A percentile compares a stretch with the other conserved stretches of the same genome.
Evolutionary conservation across 2,888 invertebrate species (phyloP).

Genomic region (Drosophila merina): DNA sequence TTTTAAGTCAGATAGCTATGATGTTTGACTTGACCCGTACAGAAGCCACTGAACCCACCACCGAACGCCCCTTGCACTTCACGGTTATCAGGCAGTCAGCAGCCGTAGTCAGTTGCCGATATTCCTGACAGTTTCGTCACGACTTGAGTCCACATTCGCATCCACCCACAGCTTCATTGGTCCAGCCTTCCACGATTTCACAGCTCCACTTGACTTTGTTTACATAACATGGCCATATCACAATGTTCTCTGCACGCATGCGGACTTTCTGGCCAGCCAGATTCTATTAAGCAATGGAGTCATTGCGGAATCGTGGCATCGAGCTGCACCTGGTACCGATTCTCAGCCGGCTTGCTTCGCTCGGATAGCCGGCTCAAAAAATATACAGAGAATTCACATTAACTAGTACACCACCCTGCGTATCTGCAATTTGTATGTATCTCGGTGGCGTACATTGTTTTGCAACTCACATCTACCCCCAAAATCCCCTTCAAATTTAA

Average conservation of each 20-base stretch:
- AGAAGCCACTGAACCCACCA: conserved; percentile 32
- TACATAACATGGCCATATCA: conserved; percentile 64
- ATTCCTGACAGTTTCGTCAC: conserved; percentile 37
- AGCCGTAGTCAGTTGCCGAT: conserved; percentile 31
- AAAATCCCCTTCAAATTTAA: conserved; percentile 11
- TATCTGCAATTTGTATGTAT: conserved; percentile 25
- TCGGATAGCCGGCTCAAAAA: conserved; percentile 53
- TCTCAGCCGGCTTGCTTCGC: conserved; percentile 3
- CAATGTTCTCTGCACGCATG: conserved; percentile 38
- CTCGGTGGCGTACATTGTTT: conserved; percentile 23
- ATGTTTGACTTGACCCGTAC: conserved; percentile 69
- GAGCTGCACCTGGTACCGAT: conserved; percentile 24
- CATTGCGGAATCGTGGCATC: not conserved
- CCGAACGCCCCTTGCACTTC: conserved; percentile 36
- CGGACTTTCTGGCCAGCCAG: conserved; percentile 55
- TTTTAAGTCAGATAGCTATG: conserved; percentile 70
- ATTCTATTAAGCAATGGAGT: conserved; percentile 32
- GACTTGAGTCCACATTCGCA: not conserved
- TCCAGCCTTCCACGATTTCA: not conserved
- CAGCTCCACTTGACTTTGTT: conserved; percentile 44
- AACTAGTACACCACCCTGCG: conserved; percentile 57
- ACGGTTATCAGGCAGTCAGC: conserved; percentile 62
- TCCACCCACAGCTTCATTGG: not conserved
- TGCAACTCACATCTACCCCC: conserved; percentile 2
- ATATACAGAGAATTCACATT: conserved; percentile 37